Base-by-base conservation (phyloP, 2,113 vertebrate genomes). In the Pachyramphus minor region DNA sequence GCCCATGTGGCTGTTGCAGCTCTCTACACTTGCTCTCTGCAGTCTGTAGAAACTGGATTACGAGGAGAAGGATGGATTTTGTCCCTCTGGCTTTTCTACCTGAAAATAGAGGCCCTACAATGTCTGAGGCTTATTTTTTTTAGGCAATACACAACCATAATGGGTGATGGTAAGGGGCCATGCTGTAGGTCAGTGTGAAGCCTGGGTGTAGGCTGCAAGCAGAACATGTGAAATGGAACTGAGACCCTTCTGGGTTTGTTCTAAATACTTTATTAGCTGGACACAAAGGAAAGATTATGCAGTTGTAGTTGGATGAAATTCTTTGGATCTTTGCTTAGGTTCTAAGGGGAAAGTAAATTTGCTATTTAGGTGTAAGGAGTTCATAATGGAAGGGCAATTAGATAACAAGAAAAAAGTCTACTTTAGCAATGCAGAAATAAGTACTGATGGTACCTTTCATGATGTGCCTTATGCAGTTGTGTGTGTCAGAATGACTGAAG, bases 1-100 rank as follows among this genome's bases (percentile, higher is more conserved):
- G 49, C 37, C 69, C 1, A 0, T 1, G 14, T 10, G 24, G 45
- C 42, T 52, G 2, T 7, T 4, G 3, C 47, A 33, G 50, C 28
- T 47, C 27, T 33, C 53, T 33, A 45, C 41, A 47, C 56, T 74
- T 58, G 59, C 68, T 69, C 14, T 24, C 56, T 69, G 1, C 49
- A 42, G 23, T 11, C 25, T 37, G 37, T 30, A 53, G 68, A 86
- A 66, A n/a, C 14, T 58, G 58, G 31, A 30, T 73, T 76, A 33
- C 0, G 0, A 84, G 56, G 35, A 76, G 44, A 47, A 73, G 28
- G 45, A 28, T 68, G 19, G 1, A 0, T 13, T 68, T 78, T 82
- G 45, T 59, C 35, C 17, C 33, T 42, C 16, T 78, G 62, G 71
- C 49, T 68, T 85, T 86, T 92, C 39, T 49, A 85, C 37, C 33